Evolutionary conservation across 1,140 invertebrate species (phyloP).

Genomic region (Conus betulinus): DNA sequence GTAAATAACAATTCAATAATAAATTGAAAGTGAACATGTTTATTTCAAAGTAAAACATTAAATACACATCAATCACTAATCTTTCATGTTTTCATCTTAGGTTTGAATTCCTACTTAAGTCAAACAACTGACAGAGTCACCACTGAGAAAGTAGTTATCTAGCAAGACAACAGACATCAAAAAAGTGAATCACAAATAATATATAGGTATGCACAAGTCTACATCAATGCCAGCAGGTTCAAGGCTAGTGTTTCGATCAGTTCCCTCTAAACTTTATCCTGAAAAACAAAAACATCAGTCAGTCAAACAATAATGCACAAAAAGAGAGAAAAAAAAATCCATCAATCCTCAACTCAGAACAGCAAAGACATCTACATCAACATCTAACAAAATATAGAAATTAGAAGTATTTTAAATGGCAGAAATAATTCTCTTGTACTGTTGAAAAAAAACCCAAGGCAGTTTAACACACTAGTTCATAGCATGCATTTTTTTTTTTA

Average conservation of each 20-base stretch:
- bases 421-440: background rate
- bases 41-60: no score
- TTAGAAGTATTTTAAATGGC: background rate
- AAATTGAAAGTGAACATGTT: no score
- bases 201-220: no score
- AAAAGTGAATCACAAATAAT: no score
- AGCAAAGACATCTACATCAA: background rate
- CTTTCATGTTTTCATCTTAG: no score
- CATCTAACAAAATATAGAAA: background rate
- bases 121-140: no score
- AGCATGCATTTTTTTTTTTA: background rate
- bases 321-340: background rate
- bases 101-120: no score
- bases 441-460: background rate
- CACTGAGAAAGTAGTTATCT: no score
- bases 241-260: background rate
- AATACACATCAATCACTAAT: no score
- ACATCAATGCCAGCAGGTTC: background rate
- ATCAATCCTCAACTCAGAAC: background rate
- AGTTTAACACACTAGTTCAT: no score
- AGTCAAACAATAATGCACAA: background rate
- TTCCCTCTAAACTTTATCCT: background rate
- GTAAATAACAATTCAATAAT: no score
- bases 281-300: background rate
- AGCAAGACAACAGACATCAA: no score